Base-by-base conservation (phyloP, 2,113 vertebrate genomes). In the Thalassoma bifasciatum region DNA sequence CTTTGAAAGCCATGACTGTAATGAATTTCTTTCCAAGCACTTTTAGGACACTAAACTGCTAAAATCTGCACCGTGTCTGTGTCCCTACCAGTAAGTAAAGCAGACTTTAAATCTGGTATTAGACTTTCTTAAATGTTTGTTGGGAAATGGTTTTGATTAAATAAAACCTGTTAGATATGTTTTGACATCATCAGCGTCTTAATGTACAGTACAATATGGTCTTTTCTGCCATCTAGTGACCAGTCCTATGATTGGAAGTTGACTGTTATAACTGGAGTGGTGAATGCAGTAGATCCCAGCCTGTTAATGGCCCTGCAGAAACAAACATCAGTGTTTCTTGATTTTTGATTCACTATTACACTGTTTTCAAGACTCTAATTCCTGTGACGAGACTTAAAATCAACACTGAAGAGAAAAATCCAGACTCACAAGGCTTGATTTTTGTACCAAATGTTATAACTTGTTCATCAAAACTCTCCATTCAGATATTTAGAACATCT, bases 1-100 rank as follows among this genome's bases (percentile, higher is more conserved):
- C 86, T 83, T 76, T 8, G 86, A 91, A 94, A 94, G 88, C 93
- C 86, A 81, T 92, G 91, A 89, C 62, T 95, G 95, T 95, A 96
- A 94, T 94, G 94, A 94, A 71, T 93, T 69, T 92, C 80, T 36
- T 92, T 88, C 90, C 34, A 65, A 54, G 89, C 61, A 67, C 63
- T 74, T 82, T 85, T 66, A 68, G 74, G 49, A 78, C 26, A 91
- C 88, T 85, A 88, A 93, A 91, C 87, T 57, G 16, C 42, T 69
- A 78, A 92, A 49, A 79, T 92, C 91, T 95, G 93, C 94, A 94
- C 92, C 89, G 59, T 91, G 89, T 95, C 93, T 88, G 82, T 91
- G 89, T 71, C 93, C 94, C 60, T 78, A 46, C 65, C 65, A 24
- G 42, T 30, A 22, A 64, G 69, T 54, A 81, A 91, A 95, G 96